Conservation (phyloP, 2,113 vertebrate genomes). For the Xyliphius kryptos region DNA sequence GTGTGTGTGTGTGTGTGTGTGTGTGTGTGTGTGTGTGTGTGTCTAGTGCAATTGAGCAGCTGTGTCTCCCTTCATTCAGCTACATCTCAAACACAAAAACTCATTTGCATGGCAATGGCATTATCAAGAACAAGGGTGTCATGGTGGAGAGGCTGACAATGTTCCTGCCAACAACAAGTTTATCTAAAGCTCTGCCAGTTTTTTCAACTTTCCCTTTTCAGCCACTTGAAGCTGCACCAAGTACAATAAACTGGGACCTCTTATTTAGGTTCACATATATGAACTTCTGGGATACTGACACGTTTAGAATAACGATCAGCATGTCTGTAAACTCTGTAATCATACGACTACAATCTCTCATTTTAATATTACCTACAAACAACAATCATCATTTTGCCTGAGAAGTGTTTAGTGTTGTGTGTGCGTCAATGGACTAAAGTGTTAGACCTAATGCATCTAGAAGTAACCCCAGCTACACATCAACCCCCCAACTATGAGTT, state of each 20-base stretch:
- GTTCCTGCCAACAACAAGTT: slow-evolving; percentile 68
- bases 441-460: too few relatives aligned
- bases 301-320: too few relatives aligned
- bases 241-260: neutral
- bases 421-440: too few relatives aligned
- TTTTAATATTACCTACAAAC: too few relatives aligned
- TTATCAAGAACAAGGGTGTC: slow-evolving; percentile 64
- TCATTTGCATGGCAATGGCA: slow-evolving; percentile 69
- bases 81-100: slow-evolving; percentile 46
- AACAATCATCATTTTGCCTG: too few relatives aligned
- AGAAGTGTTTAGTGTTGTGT: too few relatives aligned
- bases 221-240: slow-evolving; percentile 9
- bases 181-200: slow-evolving; percentile 61
- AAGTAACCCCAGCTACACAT: too few relatives aligned
- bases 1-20: slow-evolving; percentile 28
- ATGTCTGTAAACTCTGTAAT: too few relatives aligned
- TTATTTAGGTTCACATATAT: slow-evolving; percentile 3
- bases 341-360: too few relatives aligned
- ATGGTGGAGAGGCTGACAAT: slow-evolving; percentile 59
- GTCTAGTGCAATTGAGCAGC: slow-evolving; percentile 47
- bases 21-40: slow-evolving; percentile 7
- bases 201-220: slow-evolving; percentile 42
- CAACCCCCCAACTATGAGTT: too few relatives aligned
- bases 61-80: slow-evolving; percentile 46
- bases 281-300: too few relatives aligned